These are phyloP conservation scores for Encarsia formosa DNA, from an alignment of 2,888 invertebrate species.

Conservation along the genomic window DNA sequence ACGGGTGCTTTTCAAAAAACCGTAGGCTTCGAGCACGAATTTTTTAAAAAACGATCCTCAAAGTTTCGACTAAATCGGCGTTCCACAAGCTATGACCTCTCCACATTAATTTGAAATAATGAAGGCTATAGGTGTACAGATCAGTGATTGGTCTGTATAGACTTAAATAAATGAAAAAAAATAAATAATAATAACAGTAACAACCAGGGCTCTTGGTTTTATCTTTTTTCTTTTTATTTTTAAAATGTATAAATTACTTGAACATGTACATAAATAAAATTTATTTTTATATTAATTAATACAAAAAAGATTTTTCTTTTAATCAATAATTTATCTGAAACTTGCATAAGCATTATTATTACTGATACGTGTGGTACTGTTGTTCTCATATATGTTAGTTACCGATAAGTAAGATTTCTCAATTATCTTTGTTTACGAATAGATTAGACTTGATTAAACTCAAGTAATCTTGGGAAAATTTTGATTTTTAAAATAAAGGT, in stretches of 20 bases:
- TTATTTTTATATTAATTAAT: too few species aligned
- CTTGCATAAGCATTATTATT: neutral
- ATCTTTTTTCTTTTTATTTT: too few species aligned
- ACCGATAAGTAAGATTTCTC: constrained; percentile 3
- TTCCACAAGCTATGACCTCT: too few species aligned
- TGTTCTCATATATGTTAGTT: neutral
- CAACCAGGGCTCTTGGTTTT: too few species aligned
- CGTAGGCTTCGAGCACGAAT: too few species aligned
- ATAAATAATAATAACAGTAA: too few species aligned
- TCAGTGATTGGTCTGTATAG: too few species aligned
- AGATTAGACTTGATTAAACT: constrained; percentile 1
- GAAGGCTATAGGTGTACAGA: too few species aligned
- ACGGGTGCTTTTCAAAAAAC: too few species aligned
- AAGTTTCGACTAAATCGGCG: too few species aligned
- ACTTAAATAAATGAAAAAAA: too few species aligned
- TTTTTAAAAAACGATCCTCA: too few species aligned
- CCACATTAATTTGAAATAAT: neutral
- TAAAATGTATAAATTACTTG: neutral
- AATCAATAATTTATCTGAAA: neutral
- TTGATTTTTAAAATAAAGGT: neutral
- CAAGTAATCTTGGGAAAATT: neutral
- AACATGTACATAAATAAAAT: neutral
- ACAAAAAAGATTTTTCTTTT: neutral
- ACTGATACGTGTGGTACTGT: neutral
- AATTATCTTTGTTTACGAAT: constrained; percentile 13